Base-by-base conservation (phyloP, 2,888 invertebrate species). In the Leucania comma region DNA sequence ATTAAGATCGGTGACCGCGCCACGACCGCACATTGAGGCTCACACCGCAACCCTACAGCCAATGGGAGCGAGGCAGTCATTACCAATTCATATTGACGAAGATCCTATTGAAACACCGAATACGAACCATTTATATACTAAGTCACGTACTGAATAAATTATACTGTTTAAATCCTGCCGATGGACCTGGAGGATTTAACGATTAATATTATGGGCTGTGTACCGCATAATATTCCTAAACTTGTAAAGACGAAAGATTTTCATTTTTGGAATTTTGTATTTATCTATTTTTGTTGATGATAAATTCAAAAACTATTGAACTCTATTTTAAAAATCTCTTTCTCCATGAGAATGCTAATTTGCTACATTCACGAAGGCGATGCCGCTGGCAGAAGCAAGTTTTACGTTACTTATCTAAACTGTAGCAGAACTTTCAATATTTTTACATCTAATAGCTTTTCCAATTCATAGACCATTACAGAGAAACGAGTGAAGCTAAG, bases 71-170 rank as follows among this genome's bases (percentile, higher is more conserved):
- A 58, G 46, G 56, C 50, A 50, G 48, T n/a, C 71, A 58, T 75
- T 78, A 81, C 65, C 59, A 65, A 75, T 72, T 82, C 71, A 82
- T 64, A 78, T 58, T 26, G 22, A 29, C 64, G 56, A 81, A 78
- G 61, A 75, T 78, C 64, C 62, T 69, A 75, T 78, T 78, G 64
- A 73, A 77, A 67, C 78, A 68, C n/a, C 50, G 35, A 78, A 82
- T 64, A 51, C 54, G 58, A 72, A 20, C 58, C 53, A 59, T 71
- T 75, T 63, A 59, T 59, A 46, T 42, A 71, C 51, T 65, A 51
- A 80, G 58, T 71, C 68, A 63, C 68, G 68, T 54, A 56, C 58
- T 78, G 68, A 72, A 81, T 81, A 75, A 78, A 75, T 82, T 62
- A 80, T 73, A 35, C n/a, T 65, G 59, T 59, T 69, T 62, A 64